Evolutionary conservation across 2,113 vertebrate genomes (phyloP).

Genomic region (Pardalotus punctatus): DNA sequence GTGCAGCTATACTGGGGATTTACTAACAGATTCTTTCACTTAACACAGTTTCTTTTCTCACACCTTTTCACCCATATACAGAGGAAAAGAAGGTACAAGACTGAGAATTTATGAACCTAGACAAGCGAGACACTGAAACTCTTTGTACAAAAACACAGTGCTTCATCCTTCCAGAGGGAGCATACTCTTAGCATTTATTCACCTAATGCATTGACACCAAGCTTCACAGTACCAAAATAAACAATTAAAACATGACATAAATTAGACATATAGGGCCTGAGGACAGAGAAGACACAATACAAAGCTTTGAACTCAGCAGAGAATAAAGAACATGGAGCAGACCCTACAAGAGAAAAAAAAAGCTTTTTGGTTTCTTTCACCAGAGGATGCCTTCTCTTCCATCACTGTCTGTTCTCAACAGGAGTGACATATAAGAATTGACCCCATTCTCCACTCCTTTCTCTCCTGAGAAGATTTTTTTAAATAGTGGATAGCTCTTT

Average conservation of each 20-base stretch:
- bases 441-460: background rate
- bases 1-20: slow-evolving; percentile 31
- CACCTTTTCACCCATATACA: background rate
- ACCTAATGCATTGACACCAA: background rate
- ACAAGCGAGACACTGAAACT: background rate
- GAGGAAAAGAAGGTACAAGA: background rate
- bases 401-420: slow-evolving; percentile 5
- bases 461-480: slow-evolving; percentile 4
- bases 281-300: background rate
- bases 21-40: slow-evolving; percentile 38
- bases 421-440: background rate
- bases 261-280: background rate
- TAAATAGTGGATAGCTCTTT: background rate
- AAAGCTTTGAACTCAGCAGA: background rate
- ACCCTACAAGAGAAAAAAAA: background rate
- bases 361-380: background rate
- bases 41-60: slow-evolving; percentile 13
- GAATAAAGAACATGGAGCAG: background rate
- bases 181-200: background rate
- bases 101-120: background rate
- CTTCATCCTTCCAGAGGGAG: background rate
- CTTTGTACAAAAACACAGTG: background rate
- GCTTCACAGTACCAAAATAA: background rate
- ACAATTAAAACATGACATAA: background rate
- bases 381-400: background rate